Percentiles rank a stretch among this genome's conserved stretches.
Evolutionary conservation across 2,113 vertebrate genomes (phyloP).

Genomic region (Eublepharis macularius): DNA sequence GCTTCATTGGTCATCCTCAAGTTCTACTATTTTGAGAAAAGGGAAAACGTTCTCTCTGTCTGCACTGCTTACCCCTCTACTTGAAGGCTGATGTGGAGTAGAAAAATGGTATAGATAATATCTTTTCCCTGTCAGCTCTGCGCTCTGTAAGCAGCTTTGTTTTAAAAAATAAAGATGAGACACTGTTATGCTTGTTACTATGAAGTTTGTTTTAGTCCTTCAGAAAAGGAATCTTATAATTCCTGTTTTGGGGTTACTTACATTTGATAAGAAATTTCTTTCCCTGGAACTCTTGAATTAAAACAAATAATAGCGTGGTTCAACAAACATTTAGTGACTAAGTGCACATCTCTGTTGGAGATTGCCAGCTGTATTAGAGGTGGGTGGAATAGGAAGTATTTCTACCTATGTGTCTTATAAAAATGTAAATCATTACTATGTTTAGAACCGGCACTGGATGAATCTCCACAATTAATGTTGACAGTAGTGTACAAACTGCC

Average conservation of each 20-base stretch:
- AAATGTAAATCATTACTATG: conserved; percentile 56
- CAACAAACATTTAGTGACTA: not conserved
- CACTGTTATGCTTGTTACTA: not conserved
- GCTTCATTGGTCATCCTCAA: no score
- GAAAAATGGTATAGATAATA: not conserved
- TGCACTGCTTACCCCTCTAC: no score
- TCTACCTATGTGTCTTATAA: conserved; percentile 46
- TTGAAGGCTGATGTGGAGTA: not conserved
- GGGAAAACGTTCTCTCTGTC: no score
- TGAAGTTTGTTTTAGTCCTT: not conserved
- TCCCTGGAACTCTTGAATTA: not conserved
- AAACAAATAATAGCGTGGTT: no score
- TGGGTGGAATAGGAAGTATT: conserved; percentile 48
- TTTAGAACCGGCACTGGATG: conserved; percentile 45
- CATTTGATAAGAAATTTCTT: not conserved
- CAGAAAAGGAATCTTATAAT: not conserved
- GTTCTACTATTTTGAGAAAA: not conserved
- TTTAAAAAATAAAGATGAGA: not conserved
- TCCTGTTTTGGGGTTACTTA: not conserved
- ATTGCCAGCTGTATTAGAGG: conserved; percentile 16
- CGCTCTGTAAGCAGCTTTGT: not conserved
- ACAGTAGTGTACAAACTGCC: conserved; percentile 44
- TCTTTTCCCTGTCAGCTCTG: not conserved
- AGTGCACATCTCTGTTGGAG: not conserved
- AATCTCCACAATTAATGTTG: conserved; percentile 50